phyloP scores from a whole-genome alignment of 1,140 invertebrate genomes.

The Dinoponera quadriceps region DNA sequence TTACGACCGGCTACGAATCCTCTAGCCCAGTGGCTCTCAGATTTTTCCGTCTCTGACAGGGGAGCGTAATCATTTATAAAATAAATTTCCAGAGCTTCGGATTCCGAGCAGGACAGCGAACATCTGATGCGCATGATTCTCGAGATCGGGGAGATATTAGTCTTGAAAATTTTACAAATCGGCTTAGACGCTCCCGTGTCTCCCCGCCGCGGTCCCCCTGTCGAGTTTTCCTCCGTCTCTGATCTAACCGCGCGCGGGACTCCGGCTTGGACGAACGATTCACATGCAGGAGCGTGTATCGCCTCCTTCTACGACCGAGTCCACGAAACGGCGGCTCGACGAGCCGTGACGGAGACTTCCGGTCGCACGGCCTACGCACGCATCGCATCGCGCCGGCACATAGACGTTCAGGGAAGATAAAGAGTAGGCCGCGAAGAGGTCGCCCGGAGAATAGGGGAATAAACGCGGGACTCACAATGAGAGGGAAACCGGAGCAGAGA shows the following conservation, averaged over 20 bases:
- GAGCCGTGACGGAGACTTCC: constrained; percentile 81
- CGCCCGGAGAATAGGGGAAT: constrained; percentile 39
- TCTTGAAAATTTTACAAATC: too few species aligned
- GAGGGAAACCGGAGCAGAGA: constrained; percentile 54
- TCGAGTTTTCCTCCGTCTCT: constrained; percentile 14
- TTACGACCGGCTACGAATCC: not conserved
- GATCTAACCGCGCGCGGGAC: constrained; percentile 22
- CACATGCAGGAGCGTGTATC: constrained; percentile 44
- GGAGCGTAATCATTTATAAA: too few species aligned
- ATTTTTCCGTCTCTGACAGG: not conserved
- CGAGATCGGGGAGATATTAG: too few species aligned
- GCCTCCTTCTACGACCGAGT: constrained; percentile 35
- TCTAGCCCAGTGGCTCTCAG: not conserved
- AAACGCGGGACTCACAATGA: constrained; percentile 48
- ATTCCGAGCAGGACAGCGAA: too few species aligned
- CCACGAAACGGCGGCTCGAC: constrained; percentile 74
- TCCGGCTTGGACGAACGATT: constrained; percentile 36
- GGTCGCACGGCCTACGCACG: constrained; percentile 81
- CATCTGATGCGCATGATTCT: too few species aligned
- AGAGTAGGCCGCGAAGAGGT: constrained; percentile 58
- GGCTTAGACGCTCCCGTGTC: not conserved
- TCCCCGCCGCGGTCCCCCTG: not conserved
- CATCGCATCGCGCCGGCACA: constrained; percentile 50
- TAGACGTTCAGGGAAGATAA: constrained; percentile 58
- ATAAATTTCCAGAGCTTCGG: too few species aligned